Evolutionary conservation across 1,140 invertebrate species (phyloP).

Genomic region (Caerostris darwini): DNA sequence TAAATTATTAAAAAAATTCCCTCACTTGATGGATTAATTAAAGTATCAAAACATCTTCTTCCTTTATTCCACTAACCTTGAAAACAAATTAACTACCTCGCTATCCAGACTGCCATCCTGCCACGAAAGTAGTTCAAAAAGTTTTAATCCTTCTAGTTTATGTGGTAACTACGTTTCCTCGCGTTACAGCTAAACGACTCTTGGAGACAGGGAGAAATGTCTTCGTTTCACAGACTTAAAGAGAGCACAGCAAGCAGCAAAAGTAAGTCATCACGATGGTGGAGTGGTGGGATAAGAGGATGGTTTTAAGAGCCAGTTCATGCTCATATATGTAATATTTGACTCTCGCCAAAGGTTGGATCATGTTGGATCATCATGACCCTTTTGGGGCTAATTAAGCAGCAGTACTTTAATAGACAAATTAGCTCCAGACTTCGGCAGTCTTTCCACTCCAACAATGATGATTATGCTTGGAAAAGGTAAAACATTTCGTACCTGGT

Average conservation of each 20-base stretch:
- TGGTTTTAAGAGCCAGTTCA: background rate
- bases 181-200: background rate
- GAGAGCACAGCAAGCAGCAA: background rate
- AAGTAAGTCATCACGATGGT: slow-evolving; percentile 32
- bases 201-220: background rate
- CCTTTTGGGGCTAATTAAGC: slow-evolving; percentile 51
- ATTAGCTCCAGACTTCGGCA: slow-evolving; percentile 11
- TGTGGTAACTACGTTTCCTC: background rate
- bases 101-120: background rate
- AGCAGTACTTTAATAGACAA: slow-evolving; percentile 18
- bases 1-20: too few species aligned
- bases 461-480: slow-evolving; percentile 2
- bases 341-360: slow-evolving; percentile 6
- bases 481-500: slow-evolving; percentile 19
- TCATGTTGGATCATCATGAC: background rate
- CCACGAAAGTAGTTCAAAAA: background rate
- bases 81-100: slow-evolving; percentile 22
- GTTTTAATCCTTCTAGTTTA: slow-evolving; percentile 12
- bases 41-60: too few species aligned
- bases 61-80: too few species aligned
- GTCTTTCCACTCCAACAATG: slow-evolving; percentile 1
- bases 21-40: too few species aligned
- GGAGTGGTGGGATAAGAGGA: background rate
- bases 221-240: slow-evolving; percentile 23
- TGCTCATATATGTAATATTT: background rate